These are phyloP conservation scores for Lasioglossum leucozonium DNA, from an alignment of 2,888 invertebrate genomes.

Conservation along the genomic window DNA sequence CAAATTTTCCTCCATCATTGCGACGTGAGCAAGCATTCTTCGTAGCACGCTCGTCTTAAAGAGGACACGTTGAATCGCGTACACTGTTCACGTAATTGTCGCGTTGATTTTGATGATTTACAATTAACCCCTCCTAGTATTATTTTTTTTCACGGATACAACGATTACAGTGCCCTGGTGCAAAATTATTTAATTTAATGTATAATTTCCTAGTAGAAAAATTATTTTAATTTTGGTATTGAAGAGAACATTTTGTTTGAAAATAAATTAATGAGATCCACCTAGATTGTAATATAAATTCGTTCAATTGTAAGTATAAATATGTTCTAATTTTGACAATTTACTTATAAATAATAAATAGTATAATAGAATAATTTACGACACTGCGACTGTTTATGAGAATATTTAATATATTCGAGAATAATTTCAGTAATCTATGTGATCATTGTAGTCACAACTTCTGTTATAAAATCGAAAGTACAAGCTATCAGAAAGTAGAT, in stretches of 20 bases:
- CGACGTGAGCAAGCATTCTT: not conserved
- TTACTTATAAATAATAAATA: too few relatives aligned
- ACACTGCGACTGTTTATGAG: too few relatives aligned
- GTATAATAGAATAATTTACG: too few relatives aligned
- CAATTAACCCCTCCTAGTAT: not conserved
- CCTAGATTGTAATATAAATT: too few relatives aligned
- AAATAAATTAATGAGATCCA: too few relatives aligned
- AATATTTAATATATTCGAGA: not conserved
- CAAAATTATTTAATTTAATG: not conserved
- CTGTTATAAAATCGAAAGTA: not conserved
- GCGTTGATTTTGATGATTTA: not conserved
- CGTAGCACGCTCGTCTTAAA: not conserved
- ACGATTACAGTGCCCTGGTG: not conserved
- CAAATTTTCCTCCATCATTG: slow-evolving; percentile 1
- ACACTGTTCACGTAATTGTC: not conserved
- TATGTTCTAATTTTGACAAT: too few relatives aligned
- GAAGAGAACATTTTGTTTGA: not conserved
- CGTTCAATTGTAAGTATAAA: too few relatives aligned
- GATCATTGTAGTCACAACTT: not conserved
- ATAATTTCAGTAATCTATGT: not conserved
- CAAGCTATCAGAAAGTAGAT: not conserved
- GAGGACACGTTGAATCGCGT: not conserved
- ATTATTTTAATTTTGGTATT: not conserved
- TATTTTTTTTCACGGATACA: not conserved
- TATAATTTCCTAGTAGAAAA: not conserved